phyloP scores from a whole-genome alignment of 2,888 invertebrate species.

The Charanyca ferruginea region DNA sequence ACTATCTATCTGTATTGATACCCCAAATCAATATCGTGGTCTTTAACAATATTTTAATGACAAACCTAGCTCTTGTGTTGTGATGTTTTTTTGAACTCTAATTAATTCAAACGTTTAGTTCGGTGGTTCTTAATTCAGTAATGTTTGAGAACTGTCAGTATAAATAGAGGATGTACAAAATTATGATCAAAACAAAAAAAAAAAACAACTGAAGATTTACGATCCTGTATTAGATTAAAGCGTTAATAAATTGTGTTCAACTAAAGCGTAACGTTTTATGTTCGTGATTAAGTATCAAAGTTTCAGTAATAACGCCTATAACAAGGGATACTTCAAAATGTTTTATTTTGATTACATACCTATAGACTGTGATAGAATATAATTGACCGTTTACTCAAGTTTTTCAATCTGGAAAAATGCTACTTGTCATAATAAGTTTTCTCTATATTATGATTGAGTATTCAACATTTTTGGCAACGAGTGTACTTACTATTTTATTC shows the following conservation, averaged over 20 bases:
- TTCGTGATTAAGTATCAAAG: slow-evolving; percentile 60
- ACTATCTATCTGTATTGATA: too few species aligned
- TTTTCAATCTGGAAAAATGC: slow-evolving; percentile 55
- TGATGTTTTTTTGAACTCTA: too few species aligned
- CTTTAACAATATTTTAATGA: too few species aligned
- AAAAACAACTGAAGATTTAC: slow-evolving; percentile 56
- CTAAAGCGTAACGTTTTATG: slow-evolving; percentile 59
- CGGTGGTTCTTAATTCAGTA: slow-evolving; percentile 1
- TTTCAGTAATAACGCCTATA: slow-evolving; percentile 58
- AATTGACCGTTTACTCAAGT: slow-evolving; percentile 54
- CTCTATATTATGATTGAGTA: slow-evolving; percentile 30
- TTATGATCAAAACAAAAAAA: slow-evolving; percentile 39
- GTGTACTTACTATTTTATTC: background rate
- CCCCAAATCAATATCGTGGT: too few species aligned
- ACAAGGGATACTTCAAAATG: slow-evolving; percentile 50
- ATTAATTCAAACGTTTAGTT: slow-evolving; percentile 18
- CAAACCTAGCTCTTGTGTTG: too few species aligned
- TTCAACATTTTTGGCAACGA: slow-evolving; percentile 17
- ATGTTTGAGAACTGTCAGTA: slow-evolving; percentile 32
- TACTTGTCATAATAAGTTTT: slow-evolving; percentile 22
- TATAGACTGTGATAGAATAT: slow-evolving; percentile 33
- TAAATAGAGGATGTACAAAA: slow-evolving; percentile 30
- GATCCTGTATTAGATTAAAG: slow-evolving; percentile 60
- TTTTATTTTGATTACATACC: slow-evolving; percentile 58
- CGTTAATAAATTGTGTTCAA: slow-evolving; percentile 63